Evolutionary conservation across 2,113 vertebrate species (phyloP).

Genomic region (Uropsilus gracilis): DNA sequence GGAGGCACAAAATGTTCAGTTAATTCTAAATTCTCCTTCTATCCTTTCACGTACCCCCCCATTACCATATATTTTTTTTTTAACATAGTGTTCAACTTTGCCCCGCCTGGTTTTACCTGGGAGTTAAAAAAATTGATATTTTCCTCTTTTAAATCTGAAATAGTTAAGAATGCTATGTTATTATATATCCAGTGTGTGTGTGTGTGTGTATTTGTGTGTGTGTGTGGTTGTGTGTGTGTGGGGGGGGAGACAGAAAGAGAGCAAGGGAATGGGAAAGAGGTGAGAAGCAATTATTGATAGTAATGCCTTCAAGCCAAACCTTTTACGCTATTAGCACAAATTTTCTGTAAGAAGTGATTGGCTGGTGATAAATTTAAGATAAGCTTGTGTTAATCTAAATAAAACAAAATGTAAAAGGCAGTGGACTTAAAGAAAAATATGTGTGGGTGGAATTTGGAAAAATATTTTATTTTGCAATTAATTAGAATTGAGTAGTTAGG

Average conservation of each 20-base stretch:
- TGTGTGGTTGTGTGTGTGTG: neutral
- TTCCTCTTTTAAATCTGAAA: neutral
- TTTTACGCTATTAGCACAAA: neutral
- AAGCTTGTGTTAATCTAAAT: neutral
- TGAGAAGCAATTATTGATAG: neutral
- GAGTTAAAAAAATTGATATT: neutral
- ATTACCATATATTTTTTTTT: neutral
- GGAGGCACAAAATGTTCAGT: constrained; percentile 45
- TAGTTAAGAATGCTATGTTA: neutral
- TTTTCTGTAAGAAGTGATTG: neutral
- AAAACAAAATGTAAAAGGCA: neutral
- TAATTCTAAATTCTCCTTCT: neutral
- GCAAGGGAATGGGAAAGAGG: neutral
- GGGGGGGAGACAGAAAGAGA: neutral
- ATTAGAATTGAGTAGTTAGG: neutral
- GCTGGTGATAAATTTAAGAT: neutral
- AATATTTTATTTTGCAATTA: neutral
- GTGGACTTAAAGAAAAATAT: neutral
- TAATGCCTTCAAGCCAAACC: neutral
- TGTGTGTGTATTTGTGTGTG: neutral
- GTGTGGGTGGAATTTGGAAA: neutral
- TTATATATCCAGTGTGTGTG: neutral
- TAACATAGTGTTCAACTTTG: neutral
- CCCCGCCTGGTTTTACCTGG: neutral
- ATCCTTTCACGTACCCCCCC: neutral